Base-by-base conservation (phyloP, 2,888 invertebrate genomes). In the Pseudoips prasinana region DNA sequence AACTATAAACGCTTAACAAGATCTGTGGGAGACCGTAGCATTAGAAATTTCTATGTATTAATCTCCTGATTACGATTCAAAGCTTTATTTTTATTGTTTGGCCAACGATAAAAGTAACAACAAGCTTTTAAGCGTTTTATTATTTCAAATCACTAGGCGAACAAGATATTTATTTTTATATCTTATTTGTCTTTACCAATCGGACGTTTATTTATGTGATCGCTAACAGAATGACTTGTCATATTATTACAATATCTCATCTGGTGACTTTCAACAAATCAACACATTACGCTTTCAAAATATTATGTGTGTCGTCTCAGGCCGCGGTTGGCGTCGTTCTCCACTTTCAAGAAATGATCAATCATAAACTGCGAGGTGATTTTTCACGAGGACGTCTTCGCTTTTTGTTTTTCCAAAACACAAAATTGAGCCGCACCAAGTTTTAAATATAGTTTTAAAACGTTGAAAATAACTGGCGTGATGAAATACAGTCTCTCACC, bases 301-400 rank as follows among this genome's bases (percentile, higher is more conserved):
- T 69, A 69, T 54, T 51, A 46, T 51, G 51, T 47, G 45, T 57
- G 62, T 52, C 54, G 41, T 39, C 54, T 36, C 56, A 47, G 29
- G 36, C 42, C 37, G 50, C 42, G 40, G 40, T 39, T 46, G 33
- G 39, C 46, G 38, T 52, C 57, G 58, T 54, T 61, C 62, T 57
- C 58, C 63, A 64, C 62, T 87, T 86, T 84, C 80, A 56, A 76
- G 84, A 83, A 85, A 85, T 81, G 75, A 87, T 87, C 85, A 84
- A 86, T 87, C 87, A 87, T 83, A 86, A 74, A 65, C 70, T 61
- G 76, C 59, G 71, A 72, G 78, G 82, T 79, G 79, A 87, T 87
- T 85, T 86, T 85, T 87, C 87, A 86, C 64, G 68, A 62, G 61
- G 66, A 61, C 70, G 67, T 64, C 59, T 57, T 52, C 68, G 57